Conservation (phyloP, 2,888 invertebrate species). For the Muschampia staudingeri region DNA sequence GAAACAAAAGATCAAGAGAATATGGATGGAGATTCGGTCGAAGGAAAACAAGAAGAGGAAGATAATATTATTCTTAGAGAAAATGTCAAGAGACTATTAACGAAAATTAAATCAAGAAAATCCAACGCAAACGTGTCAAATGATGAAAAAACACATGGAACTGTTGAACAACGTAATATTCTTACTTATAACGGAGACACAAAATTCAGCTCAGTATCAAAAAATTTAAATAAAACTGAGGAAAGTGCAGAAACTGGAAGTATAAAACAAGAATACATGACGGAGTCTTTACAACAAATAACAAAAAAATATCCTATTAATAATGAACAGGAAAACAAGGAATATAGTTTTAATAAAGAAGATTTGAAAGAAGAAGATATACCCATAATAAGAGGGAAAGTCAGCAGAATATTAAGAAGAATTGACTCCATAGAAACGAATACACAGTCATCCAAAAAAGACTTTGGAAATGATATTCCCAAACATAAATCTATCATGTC, state of each 20-base stretch:
- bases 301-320: not conserved
- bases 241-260: not conserved
- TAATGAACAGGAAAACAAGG: not conserved
- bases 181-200: not conserved
- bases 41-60: not conserved
- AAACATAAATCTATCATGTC: conserved; percentile 79
- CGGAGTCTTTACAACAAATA: not conserved
- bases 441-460: conserved; percentile 65
- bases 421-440: conserved; percentile 68
- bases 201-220: not conserved
- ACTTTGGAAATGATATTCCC: conserved; percentile 71
- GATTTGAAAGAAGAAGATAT: conserved; percentile 66
- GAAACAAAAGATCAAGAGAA: conserved; percentile 2
- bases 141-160: not conserved
- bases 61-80: not conserved
- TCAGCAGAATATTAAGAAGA: conserved; percentile 74
- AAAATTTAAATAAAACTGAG: not conserved
- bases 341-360: not conserved
- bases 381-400: conserved; percentile 78
- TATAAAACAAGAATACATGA: not conserved
- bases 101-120: not conserved
- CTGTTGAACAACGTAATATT: not conserved
- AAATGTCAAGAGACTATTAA: not conserved
- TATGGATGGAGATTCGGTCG: not conserved
- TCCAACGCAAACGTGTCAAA: not conserved